phyloP scores from a whole-genome alignment of 2,797 vertebrate species.

The Falco berigora region DNA sequence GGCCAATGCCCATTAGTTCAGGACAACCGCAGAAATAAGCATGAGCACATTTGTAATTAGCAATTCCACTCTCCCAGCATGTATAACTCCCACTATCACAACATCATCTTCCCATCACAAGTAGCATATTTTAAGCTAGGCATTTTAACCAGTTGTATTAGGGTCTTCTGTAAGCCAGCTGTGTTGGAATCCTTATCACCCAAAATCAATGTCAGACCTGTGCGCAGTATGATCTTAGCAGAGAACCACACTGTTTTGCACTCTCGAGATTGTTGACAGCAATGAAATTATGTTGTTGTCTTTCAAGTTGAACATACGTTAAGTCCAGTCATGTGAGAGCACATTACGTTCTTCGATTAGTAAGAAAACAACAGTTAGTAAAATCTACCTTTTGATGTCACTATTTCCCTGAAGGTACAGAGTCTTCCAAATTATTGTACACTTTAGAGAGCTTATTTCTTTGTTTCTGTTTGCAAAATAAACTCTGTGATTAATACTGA shows the following conservation, averaged over 20 bases:
- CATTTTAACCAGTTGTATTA: not conserved
- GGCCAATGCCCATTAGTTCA: not conserved
- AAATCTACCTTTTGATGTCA: constrained; percentile 2
- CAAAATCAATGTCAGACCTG: not conserved
- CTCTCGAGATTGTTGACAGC: not conserved
- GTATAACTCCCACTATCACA: not conserved
- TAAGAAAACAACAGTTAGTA: not conserved
- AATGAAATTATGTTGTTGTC: not conserved
- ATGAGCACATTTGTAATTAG: not conserved
- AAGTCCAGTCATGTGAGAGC: not conserved
- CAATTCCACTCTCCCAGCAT: not conserved
- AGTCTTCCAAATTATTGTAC: not conserved
- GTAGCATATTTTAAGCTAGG: not conserved
- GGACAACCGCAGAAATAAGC: not conserved
- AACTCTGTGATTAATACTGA: not conserved
- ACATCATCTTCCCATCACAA: not conserved
- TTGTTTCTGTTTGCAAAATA: not conserved
- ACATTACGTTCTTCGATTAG: not conserved
- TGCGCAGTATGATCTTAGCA: not conserved
- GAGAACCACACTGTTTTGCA: not conserved
- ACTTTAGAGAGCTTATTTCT: not conserved
- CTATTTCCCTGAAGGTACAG: not conserved
- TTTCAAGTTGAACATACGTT: not conserved
- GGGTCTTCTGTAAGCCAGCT: not conserved
- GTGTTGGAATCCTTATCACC: not conserved